These are phyloP conservation scores for Zeugodacus cucurbitae DNA, from an alignment of 1,140 invertebrate genomes.

Conservation along the genomic window DNA sequence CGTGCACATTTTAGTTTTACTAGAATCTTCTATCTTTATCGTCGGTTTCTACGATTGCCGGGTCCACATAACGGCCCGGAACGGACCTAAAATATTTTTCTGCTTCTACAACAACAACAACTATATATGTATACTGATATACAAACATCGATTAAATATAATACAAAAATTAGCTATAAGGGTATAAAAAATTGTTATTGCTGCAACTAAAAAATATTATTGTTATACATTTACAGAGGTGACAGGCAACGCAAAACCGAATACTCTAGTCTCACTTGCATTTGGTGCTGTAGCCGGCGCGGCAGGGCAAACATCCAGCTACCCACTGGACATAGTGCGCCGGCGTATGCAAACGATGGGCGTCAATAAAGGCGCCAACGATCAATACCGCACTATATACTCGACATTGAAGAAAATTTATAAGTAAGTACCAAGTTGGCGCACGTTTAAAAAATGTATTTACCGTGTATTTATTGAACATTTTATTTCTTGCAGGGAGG, in stretches of 20 bases:
- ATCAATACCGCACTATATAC: constrained; percentile 55
- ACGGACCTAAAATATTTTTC: too few relatives aligned
- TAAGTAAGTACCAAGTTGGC: constrained; percentile 47
- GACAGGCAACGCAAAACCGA: constrained; percentile 66
- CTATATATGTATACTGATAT: too few relatives aligned
- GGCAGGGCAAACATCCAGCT: constrained; percentile 94
- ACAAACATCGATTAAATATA: too few relatives aligned
- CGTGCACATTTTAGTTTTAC: too few relatives aligned
- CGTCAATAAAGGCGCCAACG: constrained; percentile 46
- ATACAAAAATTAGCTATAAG: too few relatives aligned
- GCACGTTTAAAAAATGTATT: not conserved
- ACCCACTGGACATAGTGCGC: constrained; percentile 74
- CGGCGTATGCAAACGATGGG: constrained; percentile 65
- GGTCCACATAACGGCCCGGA: too few relatives aligned
- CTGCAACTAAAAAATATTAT: too few relatives aligned
- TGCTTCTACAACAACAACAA: too few relatives aligned
- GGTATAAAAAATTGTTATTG: too few relatives aligned
- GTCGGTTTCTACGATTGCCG: too few relatives aligned
- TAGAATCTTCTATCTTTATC: too few relatives aligned
- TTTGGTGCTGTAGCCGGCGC: constrained; percentile 94
- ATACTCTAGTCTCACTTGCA: constrained; percentile 74
- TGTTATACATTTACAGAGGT: constrained; percentile 51
- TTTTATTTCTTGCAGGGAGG: constrained; percentile 71
- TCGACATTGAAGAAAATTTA: constrained; percentile 61
- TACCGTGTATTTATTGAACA: not conserved